Evolutionary conservation across 2,797 vertebrate genomes (phyloP).

Genomic region (Lacerta agilis): DNA sequence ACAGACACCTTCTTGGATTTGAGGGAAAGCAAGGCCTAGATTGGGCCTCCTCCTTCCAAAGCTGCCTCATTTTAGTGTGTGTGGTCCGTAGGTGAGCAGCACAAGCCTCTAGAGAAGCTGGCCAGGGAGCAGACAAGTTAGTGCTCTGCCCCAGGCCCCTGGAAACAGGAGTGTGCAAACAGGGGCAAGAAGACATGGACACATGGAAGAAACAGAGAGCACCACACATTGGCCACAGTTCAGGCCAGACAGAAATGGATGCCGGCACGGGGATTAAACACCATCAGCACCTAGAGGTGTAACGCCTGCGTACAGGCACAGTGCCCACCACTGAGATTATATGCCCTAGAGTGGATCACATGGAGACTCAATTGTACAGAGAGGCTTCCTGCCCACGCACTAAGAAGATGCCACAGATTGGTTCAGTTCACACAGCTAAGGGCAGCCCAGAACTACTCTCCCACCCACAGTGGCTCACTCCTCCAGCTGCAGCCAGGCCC

Average conservation of each 20-base stretch:
- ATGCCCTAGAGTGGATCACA: conserved; percentile 1
- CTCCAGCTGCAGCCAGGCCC: conserved; percentile 1
- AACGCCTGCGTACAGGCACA: background rate
- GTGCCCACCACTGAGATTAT: conserved; percentile 12
- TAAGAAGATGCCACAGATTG: conserved; percentile 25
- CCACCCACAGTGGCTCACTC: background rate
- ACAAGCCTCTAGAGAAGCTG: background rate
- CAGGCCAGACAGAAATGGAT: conserved; percentile 43
- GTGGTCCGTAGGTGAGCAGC: background rate
- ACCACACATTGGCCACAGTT: conserved; percentile 49
- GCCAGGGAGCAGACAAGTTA: conserved; percentile 21
- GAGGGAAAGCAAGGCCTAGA: background rate
- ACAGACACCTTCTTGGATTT: background rate
- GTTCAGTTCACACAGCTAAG: conserved; percentile 43
- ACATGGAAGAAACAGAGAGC: conserved; percentile 68
- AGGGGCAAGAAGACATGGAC: conserved; percentile 62
- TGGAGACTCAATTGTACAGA: conserved; percentile 1
- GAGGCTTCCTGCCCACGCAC: background rate
- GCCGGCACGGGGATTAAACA: conserved; percentile 21
- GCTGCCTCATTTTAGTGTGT: background rate
- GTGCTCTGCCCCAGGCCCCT: conserved; percentile 40
- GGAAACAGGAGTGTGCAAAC: conserved; percentile 40
- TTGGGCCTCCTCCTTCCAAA: conserved; percentile 19
- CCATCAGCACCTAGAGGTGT: conserved; percentile 12
- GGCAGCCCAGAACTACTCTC: conserved; percentile 6